phyloP scores from a whole-genome alignment of 2,113 vertebrate genomes.

The Sinocyclocheilus grahami region DNA sequence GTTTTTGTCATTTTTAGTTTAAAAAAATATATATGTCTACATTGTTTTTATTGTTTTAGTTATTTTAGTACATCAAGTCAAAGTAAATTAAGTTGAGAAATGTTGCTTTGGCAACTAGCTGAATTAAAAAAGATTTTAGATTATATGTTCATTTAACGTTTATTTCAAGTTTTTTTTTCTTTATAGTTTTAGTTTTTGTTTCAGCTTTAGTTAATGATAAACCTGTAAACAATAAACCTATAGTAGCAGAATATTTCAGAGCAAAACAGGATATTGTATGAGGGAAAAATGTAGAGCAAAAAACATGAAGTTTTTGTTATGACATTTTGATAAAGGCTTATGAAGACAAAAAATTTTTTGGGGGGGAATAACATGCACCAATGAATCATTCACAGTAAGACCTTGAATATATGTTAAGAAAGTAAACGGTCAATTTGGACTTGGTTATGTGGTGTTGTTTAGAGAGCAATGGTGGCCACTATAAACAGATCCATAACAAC shows the following conservation, averaged over 20 bases:
- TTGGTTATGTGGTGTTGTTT: not conserved
- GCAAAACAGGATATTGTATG: not conserved
- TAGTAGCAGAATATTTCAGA: not conserved
- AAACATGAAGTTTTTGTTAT: not conserved
- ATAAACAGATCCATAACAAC: slow-evolving; percentile 1
- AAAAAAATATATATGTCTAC: too few species aligned
- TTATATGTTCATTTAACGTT: too few species aligned
- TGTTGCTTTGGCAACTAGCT: too few species aligned
- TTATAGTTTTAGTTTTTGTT: too few species aligned
- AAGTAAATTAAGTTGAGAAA: too few species aligned
- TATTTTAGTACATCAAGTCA: too few species aligned
- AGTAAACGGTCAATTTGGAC: not conserved
- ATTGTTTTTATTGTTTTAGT: too few species aligned
- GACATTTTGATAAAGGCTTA: not conserved
- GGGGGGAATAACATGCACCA: not conserved
- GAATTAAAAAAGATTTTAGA: too few species aligned
- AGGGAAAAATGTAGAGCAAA: not conserved
- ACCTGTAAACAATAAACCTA: not conserved
- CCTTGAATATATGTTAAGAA: not conserved
- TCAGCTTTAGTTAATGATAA: not conserved
- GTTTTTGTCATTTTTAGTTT: too few species aligned
- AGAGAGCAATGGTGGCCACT: not conserved
- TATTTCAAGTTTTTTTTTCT: too few species aligned
- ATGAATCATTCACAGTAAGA: not conserved
- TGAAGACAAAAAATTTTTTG: not conserved